Evolutionary conservation across 1,140 invertebrate genomes (phyloP).

Genomic region (Heliothis virescens): DNA sequence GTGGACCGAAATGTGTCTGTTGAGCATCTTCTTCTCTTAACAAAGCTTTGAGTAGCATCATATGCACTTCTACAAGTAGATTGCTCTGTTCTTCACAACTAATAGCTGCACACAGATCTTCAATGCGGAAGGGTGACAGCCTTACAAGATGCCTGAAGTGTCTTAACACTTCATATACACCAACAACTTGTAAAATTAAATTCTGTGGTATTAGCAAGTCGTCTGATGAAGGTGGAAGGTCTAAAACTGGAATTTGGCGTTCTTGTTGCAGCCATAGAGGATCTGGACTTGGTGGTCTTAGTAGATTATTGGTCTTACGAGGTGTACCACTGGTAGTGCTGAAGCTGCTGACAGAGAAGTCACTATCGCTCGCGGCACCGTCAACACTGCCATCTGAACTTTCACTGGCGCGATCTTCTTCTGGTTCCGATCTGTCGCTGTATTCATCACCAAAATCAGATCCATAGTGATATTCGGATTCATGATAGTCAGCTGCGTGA

Average conservation of each 20-base stretch:
- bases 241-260: conserved; percentile 91
- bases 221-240: conserved; percentile 95
- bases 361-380: conserved; percentile 92
- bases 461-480: conserved; percentile 96
- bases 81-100: conserved; percentile 96
- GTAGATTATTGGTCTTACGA: conserved; percentile 83
- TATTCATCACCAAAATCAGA: conserved; percentile 95
- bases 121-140: conserved; percentile 97
- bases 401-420: conserved; percentile 90
- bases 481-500: conserved; percentile 90
- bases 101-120: conserved; percentile 98
- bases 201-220: conserved; percentile 94
- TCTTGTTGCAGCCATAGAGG: conserved; percentile 95
- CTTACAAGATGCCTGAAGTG: conserved; percentile 96
- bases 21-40: conserved; percentile 97
- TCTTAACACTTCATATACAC: conserved; percentile 97
- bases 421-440: conserved; percentile 91
- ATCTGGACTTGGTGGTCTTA: conserved; percentile 93
- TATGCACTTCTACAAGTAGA: conserved; percentile 96
- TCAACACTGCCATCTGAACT: conserved; percentile 88
- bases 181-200: conserved; percentile 92
- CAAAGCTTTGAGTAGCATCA: conserved; percentile 95
- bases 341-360: conserved; percentile 93
- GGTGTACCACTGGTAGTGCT: conserved; percentile 89
- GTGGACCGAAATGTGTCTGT: conserved; percentile 97